Evolutionary conservation across 2,888 invertebrate genomes (phyloP), one percentile per base, ranked within the genome.

Genomic region (Nesidiocoris tenuis): DNA sequence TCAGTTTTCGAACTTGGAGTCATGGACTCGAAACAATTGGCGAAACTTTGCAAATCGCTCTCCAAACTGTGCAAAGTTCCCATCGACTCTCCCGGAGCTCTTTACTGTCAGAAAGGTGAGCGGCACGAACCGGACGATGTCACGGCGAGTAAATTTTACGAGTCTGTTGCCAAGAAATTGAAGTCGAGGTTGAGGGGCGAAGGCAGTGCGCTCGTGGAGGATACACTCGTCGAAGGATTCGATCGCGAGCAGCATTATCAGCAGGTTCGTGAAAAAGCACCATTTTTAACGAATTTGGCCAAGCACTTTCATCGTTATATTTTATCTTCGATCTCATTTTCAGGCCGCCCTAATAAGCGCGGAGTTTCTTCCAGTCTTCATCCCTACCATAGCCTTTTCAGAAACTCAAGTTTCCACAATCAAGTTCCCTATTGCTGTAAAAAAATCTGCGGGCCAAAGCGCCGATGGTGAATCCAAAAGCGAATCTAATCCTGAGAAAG

Each of bases 211-310:
- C 39, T 25, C 17, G 61, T 61, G 1, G 72, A 72, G 61, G n/a
- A 19, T 22, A 39, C 16, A 2, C 17, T 72, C 21, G 17, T 72
- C 22, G 54, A 72, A 61, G 72, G 72, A 1, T 72, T 72, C 63
- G 72, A 72, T 25, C 1, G n/a, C 21, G 72, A 72, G 9, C 72
- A 72, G 54, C 72, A 72, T 72, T 72, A 61, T 17, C 72, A 72
- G 23, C 72, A 72, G 21, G 18, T 39, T 39, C 12, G 39, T 39
- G n/a, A n/a, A n/a, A n/a, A n/a, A n/a, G n/a, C n/a, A n/a, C n/a
- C n/a, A n/a, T n/a, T n/a, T n/a, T n/a, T n/a, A n/a, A n/a, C n/a
- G n/a, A n/a, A n/a, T n/a, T n/a, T n/a, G n/a, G n/a, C n/a, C n/a
- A n/a, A n/a, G 39, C 39, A 39, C 39, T 7, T 39, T 39, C 39